Evolutionary conservation across 1,140 invertebrate genomes (phyloP), one percentile per base, ranked within the genome.

Genomic region (Propsilocerus akamusi): DNA sequence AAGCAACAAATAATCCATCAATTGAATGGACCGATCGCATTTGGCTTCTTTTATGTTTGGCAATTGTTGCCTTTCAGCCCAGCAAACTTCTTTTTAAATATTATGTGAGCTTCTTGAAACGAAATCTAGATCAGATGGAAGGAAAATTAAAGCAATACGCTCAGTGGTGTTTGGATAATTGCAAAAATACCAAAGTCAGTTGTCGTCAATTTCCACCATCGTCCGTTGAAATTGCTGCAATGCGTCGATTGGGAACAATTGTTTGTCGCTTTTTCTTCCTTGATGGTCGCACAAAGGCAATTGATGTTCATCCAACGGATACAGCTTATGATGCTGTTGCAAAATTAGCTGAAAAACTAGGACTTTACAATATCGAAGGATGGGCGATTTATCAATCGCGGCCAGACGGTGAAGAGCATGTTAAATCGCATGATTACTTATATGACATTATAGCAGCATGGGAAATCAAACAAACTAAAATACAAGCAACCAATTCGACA

Each of bases 191-290:
- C 0, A 83, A 88, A 65, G 82, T 83, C 1, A 81, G 79, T 20
- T 81, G 83, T 20, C 66, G 92, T 48, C 80, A 82, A 57, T 78
- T 84, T 59, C 86, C 91, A 37, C 90, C 91, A 1, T 94, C 90
- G 23, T 83, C 86, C 25, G 86, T 92, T 0, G 92, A 97, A 72
- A 87, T 96, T 48, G 86, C 89, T 58, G 86, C 91, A 5, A 91
- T 96, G 80, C 77, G 83, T 59, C 75, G 85, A 51, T 70, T 96
- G 11, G 88, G 87, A 37, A 93, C 91, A 1, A 88, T 97, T 53
- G 87, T 96, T 0, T 95, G 90, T 61, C 75, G 91, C 37, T 92
- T 97, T 66, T 94, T 93, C 70, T 94, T 97, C 66, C 72, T 96
- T 58, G 92, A 97, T 67, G 90, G 91, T 0, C 76, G 91, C 49